These are phyloP conservation scores for Mergus octosetaceus DNA, from an alignment of 2,797 vertebrate genomes.

Conservation along the genomic window DNA sequence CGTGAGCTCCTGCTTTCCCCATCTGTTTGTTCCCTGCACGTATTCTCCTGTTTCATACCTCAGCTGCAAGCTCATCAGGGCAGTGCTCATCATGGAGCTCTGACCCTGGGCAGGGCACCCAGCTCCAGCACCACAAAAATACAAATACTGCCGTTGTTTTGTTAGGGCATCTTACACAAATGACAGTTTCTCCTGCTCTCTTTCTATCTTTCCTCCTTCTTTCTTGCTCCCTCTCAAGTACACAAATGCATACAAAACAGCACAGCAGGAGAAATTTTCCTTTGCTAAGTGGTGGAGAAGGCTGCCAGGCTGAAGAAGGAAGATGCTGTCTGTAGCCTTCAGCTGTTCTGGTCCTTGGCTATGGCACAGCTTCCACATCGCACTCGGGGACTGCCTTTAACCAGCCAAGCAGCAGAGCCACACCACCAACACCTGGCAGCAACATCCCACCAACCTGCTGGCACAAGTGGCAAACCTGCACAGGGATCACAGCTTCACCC, in stretches of 20 bases:
- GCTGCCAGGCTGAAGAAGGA: background rate
- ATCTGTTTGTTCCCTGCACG: background rate
- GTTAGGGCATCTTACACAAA: background rate
- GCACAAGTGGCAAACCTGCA: fast-evolving
- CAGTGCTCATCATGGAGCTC: background rate
- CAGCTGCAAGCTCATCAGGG: background rate
- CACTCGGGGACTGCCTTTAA: background rate
- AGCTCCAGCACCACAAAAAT: background rate
- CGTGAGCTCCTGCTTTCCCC: background rate
- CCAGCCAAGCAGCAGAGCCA: fast-evolving
- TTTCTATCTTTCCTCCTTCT: background rate
- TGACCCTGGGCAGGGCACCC: background rate
- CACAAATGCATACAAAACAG: background rate
- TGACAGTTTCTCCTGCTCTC: background rate
- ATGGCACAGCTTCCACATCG: fast-evolving
- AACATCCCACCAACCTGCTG: fast-evolving
- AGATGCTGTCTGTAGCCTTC: background rate
- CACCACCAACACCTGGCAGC: fast-evolving
- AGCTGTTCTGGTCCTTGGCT: background rate
- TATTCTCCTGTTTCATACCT: background rate
- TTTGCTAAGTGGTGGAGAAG: background rate
- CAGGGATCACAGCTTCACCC: background rate
- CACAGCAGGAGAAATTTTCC: background rate
- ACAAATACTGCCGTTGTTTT: background rate
- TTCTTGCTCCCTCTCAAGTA: background rate